Base-by-base conservation (phyloP, 2,113 vertebrate genomes). In the Myocastor coypus region DNA sequence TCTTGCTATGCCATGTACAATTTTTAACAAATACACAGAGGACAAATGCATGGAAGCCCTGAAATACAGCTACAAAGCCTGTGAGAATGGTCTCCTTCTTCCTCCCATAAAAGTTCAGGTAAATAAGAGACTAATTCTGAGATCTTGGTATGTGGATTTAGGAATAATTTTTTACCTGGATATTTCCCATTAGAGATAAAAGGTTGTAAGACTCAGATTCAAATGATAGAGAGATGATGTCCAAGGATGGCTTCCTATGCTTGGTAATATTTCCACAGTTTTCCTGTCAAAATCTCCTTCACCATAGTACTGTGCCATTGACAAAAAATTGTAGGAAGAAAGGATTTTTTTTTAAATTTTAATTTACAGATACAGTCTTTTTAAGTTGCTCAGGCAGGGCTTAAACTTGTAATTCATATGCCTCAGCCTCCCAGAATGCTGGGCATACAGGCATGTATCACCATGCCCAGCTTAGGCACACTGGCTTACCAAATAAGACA, bases 1-100 rank as follows among this genome's bases (percentile, higher is more conserved):
- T 83, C n/a, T 34, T 34, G 28, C 7, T 7, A 2, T 0, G 11
- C 14, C 1, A 0, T 55, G 0, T 2, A 14, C 3, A 16, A 8
- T 2, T 17, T 19, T 83, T 32, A n/a, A 46, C 42, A 66, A 8
- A 20, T 37, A n/a, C 19, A 3, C 3, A 28, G 34, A 2, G 19
- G 52, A 87, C 42, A 42, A 69, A 69, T 69, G n/a, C 34, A 14
- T 2, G 59, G 61, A 63, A 92, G 30, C 17, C 52, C 64, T 59
- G 14, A 57, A 92, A 30, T 12, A 34, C 4, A 17, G 11, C 83
- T 52, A 32, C 30, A 85, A 78, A 93, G 50, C 16, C 57, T 73
- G 11, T 46, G 16, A 73, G 88, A 61, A 75, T 28, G 16, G 13
- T 42, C 14, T 32, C 4, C 8, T 7, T 42, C 3, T 22, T 3